These are phyloP conservation scores for Sesamia nonagrioides DNA, from an alignment of 1,140 invertebrate genomes.

Conservation along the genomic window DNA sequence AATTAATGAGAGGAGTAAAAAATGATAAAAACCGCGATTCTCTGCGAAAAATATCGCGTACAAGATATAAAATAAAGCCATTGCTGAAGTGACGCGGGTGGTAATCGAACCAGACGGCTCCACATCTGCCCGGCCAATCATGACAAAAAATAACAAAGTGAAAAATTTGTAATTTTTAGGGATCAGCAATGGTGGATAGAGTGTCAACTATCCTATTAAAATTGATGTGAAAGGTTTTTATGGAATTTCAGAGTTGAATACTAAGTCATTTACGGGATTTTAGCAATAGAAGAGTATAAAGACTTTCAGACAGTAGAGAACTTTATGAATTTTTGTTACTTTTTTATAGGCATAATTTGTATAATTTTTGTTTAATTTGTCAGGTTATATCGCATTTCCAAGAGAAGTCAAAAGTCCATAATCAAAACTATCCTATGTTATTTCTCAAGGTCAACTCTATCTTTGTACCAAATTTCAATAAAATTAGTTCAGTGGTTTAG, in stretches of 20 bases:
- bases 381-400: too few relatives aligned
- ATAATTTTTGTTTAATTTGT: too few relatives aligned
- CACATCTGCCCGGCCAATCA: conserved; percentile 69
- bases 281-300: too few relatives aligned
- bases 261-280: neutral
- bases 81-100: conserved; percentile 64
- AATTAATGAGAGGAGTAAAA: conserved; percentile 59
- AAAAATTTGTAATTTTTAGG: conserved; percentile 60
- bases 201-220: neutral
- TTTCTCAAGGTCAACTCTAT: too few relatives aligned
- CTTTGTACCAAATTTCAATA: too few relatives aligned
- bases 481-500: too few relatives aligned
- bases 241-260: neutral
- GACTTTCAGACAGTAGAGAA: too few relatives aligned
- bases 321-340: too few relatives aligned
- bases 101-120: conserved; percentile 71
- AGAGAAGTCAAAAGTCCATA: too few relatives aligned
- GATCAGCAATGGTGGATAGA: neutral
- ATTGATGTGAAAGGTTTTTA: neutral
- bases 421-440: too few relatives aligned
- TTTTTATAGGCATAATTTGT: too few relatives aligned
- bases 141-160: conserved; percentile 67
- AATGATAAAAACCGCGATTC: conserved; percentile 43
- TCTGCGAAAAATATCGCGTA: conserved; percentile 67
- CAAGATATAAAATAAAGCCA: conserved; percentile 73